These are phyloP conservation scores for Nyleta sp. DNA, from an alignment of 2,888 invertebrate species.

Conservation along the genomic window DNA sequence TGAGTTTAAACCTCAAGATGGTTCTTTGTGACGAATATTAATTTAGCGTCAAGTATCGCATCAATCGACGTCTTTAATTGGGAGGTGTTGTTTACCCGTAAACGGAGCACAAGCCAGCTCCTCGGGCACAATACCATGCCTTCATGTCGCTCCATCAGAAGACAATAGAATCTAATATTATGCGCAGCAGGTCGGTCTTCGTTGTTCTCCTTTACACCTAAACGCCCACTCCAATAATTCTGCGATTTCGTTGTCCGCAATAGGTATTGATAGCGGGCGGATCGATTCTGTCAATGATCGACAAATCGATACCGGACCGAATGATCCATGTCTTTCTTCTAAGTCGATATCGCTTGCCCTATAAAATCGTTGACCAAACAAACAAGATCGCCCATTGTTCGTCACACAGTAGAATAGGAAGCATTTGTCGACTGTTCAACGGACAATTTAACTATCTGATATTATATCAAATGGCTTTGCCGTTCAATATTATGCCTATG, in stretches of 20 bases:
- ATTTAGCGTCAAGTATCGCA: slow-evolving; percentile 64
- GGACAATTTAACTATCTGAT: slow-evolving; percentile 18
- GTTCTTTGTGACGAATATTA: slow-evolving; percentile 57
- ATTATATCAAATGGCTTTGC: background rate
- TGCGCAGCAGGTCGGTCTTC: slow-evolving; percentile 63
- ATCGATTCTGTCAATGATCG: slow-evolving; percentile 48
- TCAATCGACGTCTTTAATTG: slow-evolving; percentile 73
- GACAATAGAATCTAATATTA: slow-evolving; percentile 74
- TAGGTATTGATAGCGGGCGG: slow-evolving; percentile 45
- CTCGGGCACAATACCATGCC: slow-evolving; percentile 68
- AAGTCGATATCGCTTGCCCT: slow-evolving; percentile 29
- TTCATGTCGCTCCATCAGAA: slow-evolving; percentile 65
- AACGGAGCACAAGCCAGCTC: slow-evolving; percentile 64
- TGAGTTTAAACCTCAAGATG: slow-evolving; percentile 38
- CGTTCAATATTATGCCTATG: too few relatives aligned
- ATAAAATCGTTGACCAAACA: slow-evolving; percentile 41
- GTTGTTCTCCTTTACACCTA: slow-evolving; percentile 55
- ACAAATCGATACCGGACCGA: slow-evolving; percentile 33
- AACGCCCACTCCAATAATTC: slow-evolving; percentile 58
- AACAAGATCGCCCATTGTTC: slow-evolving; percentile 27
- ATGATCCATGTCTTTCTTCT: slow-evolving; percentile 40
- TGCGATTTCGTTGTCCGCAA: slow-evolving; percentile 44
- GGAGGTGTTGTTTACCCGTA: slow-evolving; percentile 70
- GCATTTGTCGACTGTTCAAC: slow-evolving; percentile 34
- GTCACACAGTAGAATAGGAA: slow-evolving; percentile 29